Base-by-base conservation (phyloP, 2,113 vertebrate genomes). In the Bos javanicus region DNA sequence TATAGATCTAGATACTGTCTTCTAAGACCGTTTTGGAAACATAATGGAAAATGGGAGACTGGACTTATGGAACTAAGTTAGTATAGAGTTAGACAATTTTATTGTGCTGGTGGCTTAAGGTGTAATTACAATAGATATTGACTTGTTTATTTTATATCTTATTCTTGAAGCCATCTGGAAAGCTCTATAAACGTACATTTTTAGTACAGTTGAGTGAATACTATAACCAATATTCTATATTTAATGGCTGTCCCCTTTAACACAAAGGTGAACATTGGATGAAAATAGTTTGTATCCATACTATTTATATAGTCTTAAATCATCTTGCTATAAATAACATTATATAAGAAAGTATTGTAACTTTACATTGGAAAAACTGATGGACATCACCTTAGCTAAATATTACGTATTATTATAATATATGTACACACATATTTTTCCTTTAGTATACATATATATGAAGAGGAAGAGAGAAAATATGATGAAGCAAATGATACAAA, bases 191-290 rank as follows among this genome's bases (percentile, higher is more conserved):
- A 93, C 3, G 15, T 88, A 36, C 15, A 94, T 26, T 89, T 95
- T 91, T 82, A 92, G 52, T 95, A 60, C 84, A 93, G 25, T 67
- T 54, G 6, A 92, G 19, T 87, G 81, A 89, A 92, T 96, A 28
- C 7, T 89, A 0, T 56, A 74, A 25, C 43, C 3, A 0, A 0
- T 91, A 26, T 87, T 89, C 13, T 71, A 3, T 85, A 59, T 21
- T 96, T 7, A 21, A 1, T 74, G 3, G 1, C 16, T 97, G 9
- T 60, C 14, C 30, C 1, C 2, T 39, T 36, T n/a, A 86, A 86
- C 26, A 56, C 6, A 46, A 71, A 96, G 25, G 25, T 92, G n/a
- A 95, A 90, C 85, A 74, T 54, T 84, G 62, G 14, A 30, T 94
- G 78, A 60, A 81, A 33, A 46, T 67, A 57, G 52, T 1, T 74